These are phyloP conservation scores for Neoitamus cyanurus DNA, from an alignment of 2,888 invertebrate species.

Conservation along the genomic window DNA sequence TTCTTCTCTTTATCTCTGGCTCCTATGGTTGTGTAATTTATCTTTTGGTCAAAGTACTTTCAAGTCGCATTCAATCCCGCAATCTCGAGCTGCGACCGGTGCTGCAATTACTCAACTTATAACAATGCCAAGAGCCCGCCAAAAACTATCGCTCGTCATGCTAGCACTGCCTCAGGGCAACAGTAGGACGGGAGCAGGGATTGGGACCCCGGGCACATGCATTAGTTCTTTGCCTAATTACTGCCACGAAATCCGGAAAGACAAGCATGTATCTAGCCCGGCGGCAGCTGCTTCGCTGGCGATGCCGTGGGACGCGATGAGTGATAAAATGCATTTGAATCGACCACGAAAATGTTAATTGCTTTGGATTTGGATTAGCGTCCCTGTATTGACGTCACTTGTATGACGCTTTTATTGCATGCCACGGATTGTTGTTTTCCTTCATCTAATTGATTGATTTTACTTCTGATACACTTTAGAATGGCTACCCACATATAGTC, in stretches of 20 bases:
- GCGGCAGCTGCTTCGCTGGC: not conserved
- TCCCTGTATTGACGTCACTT: not conserved
- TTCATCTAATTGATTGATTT: too few relatives aligned
- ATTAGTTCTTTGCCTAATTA: not conserved
- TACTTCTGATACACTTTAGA: too few relatives aligned
- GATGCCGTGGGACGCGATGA: not conserved
- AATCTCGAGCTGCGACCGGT: not conserved
- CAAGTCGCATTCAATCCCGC: not conserved
- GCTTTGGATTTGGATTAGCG: not conserved
- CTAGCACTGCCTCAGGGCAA: not conserved
- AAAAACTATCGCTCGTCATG: not conserved
- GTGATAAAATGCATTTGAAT: not conserved
- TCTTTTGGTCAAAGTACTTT: not conserved
- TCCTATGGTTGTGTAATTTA: not conserved
- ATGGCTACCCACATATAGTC: too few relatives aligned
- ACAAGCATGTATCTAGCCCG: not conserved
- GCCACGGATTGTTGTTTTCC: too few relatives aligned
- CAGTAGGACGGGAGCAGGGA: not conserved
- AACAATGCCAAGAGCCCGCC: not conserved
- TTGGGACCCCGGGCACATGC: not conserved
- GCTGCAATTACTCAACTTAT: not conserved
- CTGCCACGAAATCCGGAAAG: not conserved
- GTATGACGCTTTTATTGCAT: not conserved
- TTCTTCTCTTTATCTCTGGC: not conserved
- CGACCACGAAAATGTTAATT: not conserved